Evolutionary conservation across 2,888 invertebrate genomes (phyloP), one percentile per base, ranked within the genome.

Genomic region (Agapostemon virescens): DNA sequence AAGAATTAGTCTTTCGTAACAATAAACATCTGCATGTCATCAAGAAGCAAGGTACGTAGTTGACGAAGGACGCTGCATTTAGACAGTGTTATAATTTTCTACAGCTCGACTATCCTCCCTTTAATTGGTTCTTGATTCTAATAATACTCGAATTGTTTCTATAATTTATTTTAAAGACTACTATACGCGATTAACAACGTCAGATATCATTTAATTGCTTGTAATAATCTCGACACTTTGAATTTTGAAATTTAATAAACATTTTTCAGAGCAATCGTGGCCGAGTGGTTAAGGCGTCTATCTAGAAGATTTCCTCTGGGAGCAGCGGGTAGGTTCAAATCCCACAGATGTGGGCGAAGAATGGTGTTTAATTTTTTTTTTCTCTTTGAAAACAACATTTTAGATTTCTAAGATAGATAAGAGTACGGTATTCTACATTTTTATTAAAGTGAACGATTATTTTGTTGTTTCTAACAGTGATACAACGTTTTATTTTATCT

Each of bases 321-420:
- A 96, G 96, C 96, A n/a, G n/a, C n/a, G n/a, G n/a, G 96, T 96
- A 96, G 96, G 96, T 96, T 96, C 96, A 96, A 96, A 95, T 96
- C 96, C 96, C 96, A 96, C 96, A 95, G 96, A 95, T 96, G n/a
- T n/a, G n/a, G 96, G 96, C 96, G 96, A 45, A 17, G n/a, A 11
- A 17, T 30, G 26, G 6, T 30, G 26, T 23, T 17, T 30, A 52
- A 20, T 61, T 61, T 61, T 61, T 58, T 7, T 55, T 26, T 7
- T 52, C 15, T 23, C n/a, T 55, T 13, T 1, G 6, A 15, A 6
- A 26, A 26, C 0, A 23, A 6, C 15, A 26, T 55, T 55, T 55
- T 55, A 55, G 2, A 15, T 55, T 55, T 26, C 26, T 26, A 26
- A 26, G 17, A 26, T 55, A 55, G 17, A 55, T 55, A 26, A 15